Percentiles rank a stretch among this genome's conserved stretches.
phyloP scores from a whole-genome alignment of 2,113 vertebrate species.

The Struthidea cinerea region DNA sequence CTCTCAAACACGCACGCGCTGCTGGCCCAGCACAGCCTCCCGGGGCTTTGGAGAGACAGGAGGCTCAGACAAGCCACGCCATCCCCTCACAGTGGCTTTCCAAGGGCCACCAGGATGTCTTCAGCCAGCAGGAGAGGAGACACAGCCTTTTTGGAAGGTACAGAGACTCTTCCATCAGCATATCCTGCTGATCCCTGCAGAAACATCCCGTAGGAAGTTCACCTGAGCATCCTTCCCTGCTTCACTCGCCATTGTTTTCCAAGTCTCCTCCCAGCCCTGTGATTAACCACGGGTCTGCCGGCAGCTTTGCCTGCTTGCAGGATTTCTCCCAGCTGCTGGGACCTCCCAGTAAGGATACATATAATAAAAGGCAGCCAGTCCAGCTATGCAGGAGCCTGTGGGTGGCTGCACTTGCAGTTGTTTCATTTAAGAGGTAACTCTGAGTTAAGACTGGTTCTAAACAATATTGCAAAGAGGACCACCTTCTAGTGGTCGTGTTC shows the following conservation, averaged over 20 bases:
- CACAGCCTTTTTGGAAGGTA: not conserved
- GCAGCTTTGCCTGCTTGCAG: not conserved
- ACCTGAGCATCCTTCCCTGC: not conserved
- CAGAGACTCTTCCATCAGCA: not conserved
- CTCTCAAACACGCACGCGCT: not conserved
- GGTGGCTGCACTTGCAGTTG: not conserved
- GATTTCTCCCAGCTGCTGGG: not conserved
- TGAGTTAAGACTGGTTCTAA: not conserved
- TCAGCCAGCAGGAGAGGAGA: not conserved
- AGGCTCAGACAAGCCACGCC: not conserved
- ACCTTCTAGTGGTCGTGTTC: not conserved
- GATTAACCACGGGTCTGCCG: not conserved
- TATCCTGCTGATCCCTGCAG: not conserved
- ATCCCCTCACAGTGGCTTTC: not conserved
- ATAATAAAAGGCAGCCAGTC: not conserved
- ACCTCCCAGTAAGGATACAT: not conserved
- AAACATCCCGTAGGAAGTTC: not conserved
- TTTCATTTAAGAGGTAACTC: not conserved
- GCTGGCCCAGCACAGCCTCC: not conserved
- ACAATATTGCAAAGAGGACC: not conserved
- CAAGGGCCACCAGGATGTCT: not conserved
- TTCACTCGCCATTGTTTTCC: not conserved
- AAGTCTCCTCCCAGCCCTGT: not conserved
- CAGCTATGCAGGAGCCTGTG: not conserved
- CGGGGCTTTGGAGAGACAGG: not conserved